Base-by-base conservation (phyloP, 2,888 invertebrate species). In the Leptopilina myrica region DNA sequence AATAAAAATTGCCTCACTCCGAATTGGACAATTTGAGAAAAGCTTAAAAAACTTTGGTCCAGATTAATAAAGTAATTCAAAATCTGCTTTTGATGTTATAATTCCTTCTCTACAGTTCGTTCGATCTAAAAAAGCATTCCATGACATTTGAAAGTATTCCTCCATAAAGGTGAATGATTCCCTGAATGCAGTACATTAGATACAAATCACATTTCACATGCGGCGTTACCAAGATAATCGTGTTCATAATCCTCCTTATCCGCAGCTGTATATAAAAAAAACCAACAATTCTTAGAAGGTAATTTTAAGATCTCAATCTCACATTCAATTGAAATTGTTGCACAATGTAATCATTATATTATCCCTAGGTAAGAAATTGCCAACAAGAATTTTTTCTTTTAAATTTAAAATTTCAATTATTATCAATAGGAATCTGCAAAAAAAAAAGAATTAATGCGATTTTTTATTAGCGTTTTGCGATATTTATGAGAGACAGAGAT, bases 271-370 rank as follows among this genome's bases (percentile, higher is more conserved):
- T 20, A 26, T 12, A 69, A 20, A 53, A 33, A 26, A 53, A 33
- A 26, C 53, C 1, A 69, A 69, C 53, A 69, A 69, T 69, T 69
- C 69, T 26, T 53, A 20, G 69, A 69, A 33, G 53, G 26, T 14
- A 69, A 69, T 69, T 69, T 69, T 49, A 26, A 69, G 69, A 69
- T 69, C 20, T 14, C 53, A 69, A 69, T 69, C 69, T 69, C 12
- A 69, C 26, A 26, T 26, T 69, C n/a, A 66, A 46, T 67, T 67
- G 20, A 11, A 67, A 20, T 49, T 49, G 26, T 69, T 69, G 46
- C 69, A 69, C 69, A 69, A 69, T 69, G 14, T 69, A 49, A 69
- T 69, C 9, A 69, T 33, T 53, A 53, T 69, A 14, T 53, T 26
- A 53, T 62, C 62, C n/a, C 62, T 62, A 20, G 8, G 62, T 62